Base-by-base conservation (phyloP, 2,888 invertebrate genomes). In the Matsumyia berberina region DNA sequence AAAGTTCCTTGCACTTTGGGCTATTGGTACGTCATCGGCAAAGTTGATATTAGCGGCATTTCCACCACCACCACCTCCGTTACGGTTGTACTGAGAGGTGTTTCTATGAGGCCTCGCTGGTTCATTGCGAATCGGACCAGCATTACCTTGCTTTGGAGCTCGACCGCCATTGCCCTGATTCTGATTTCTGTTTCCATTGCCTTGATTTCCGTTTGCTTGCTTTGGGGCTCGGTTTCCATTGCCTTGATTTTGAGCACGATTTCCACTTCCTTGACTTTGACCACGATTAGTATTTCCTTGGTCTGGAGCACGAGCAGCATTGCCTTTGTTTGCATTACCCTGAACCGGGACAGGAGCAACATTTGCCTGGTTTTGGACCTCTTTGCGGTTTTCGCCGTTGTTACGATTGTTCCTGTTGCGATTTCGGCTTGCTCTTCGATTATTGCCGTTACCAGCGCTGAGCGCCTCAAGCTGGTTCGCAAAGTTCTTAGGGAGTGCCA, bases 1-100 rank as follows among this genome's bases (percentile, higher is more conserved):
- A 7, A 86, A 83, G 33, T 51, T 80, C 5, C 60, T 74, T 53
- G 49, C 86, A 72, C 73, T 88, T 87, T 66, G 88, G 85, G 11
- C 87, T 72, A 53, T 88, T 79, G 19, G 87, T 53, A 44, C 86
- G 64, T 55, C 81, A 53, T 72, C 83, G 39, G 67, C 74, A 57
- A 67, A 81, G 17, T 83, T 87, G 6, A 83, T 86, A 3, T 73
- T 83, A 31, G 86, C 87, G 17, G 85, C 80, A 9, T 73, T 85
- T 8, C 79, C 72, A 9, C 57, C 86, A n/a, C 77, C 80, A 17
- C 55, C 81, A 6, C 60, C 77, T 11, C 49, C 35, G 0, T 44
- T 55, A 9, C 83, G 86, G 11, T 83, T 86, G 29, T 80, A 85
- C 0, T 80, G 80, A 44, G 37, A 64, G 0, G 37, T 5, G 11